These are phyloP conservation scores for Synergus japonicus DNA, from an alignment of 2,888 invertebrate genomes.

Conservation along the genomic window DNA sequence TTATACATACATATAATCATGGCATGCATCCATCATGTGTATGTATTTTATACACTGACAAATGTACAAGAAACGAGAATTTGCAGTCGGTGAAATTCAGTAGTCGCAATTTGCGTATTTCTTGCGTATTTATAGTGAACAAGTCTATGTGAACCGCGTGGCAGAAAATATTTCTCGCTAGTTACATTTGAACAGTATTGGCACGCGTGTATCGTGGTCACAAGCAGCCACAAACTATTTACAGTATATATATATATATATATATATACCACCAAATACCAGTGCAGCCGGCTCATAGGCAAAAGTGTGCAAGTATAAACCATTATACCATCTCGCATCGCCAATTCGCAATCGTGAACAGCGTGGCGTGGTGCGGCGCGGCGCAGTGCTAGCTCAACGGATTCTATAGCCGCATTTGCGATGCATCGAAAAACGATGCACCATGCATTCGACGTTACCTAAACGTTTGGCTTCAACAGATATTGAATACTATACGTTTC, in stretches of 20 bases:
- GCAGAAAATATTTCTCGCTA: constrained; percentile 26
- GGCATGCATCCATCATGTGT: too few relatives aligned
- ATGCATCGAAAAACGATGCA: constrained; percentile 63
- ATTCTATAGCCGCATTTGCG: constrained; percentile 62
- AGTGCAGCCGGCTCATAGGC: too few relatives aligned
- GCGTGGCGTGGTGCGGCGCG: background rate
- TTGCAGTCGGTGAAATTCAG: background rate
- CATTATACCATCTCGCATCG: too few relatives aligned
- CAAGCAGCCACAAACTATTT: constrained; percentile 48
- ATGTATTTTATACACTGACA: too few relatives aligned
- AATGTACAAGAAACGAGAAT: background rate
- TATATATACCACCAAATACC: too few relatives aligned
- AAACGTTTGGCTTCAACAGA: constrained; percentile 53
- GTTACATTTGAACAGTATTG: constrained; percentile 14
- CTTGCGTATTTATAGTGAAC: constrained; percentile 40
- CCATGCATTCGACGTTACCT: constrained; percentile 53
- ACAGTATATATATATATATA: background rate
- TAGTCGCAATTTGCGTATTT: constrained; percentile 13
- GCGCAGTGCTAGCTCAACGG: constrained; percentile 54
- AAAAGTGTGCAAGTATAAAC: constrained; percentile 28
- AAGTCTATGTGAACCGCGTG: constrained; percentile 9
- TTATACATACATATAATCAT: too few relatives aligned
- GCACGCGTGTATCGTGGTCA: constrained; percentile 22
- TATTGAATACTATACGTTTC: constrained; percentile 58
- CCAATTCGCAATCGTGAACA: background rate